Evolutionary conservation across 2,113 vertebrate genomes (phyloP).

Genomic region (Elaphurus davidianus): DNA sequence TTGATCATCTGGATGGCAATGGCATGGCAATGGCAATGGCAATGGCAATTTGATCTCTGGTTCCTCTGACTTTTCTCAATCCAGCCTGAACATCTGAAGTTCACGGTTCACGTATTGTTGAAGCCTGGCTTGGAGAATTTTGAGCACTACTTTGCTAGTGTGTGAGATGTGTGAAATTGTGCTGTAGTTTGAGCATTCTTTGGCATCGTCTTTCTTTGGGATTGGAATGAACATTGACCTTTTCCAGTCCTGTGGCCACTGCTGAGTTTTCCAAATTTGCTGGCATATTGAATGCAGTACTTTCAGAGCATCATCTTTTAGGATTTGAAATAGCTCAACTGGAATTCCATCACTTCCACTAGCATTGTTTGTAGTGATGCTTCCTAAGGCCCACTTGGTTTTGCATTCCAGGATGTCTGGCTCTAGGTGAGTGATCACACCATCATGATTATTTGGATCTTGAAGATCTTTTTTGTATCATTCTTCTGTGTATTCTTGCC

Average conservation of each 20-base stretch:
- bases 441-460: background rate
- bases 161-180: background rate
- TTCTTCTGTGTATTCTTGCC: background rate
- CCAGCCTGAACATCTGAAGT: background rate
- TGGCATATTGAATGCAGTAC: background rate
- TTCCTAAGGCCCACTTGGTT: background rate
- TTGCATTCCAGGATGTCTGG: background rate
- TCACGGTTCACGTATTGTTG: rapidly evolving
- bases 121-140: background rate
- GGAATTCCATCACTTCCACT: background rate
- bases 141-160: background rate
- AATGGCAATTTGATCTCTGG: background rate
- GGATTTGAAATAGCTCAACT: background rate
- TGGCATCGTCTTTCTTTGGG: background rate
- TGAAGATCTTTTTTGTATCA: background rate
- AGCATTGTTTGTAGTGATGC: background rate
- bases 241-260: background rate
- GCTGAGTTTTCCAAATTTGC: background rate
- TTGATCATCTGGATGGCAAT: too few relatives aligned
- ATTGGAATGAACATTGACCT: background rate
- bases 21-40: too few relatives aligned
- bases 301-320: background rate
- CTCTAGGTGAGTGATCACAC: background rate
- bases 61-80: background rate
- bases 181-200: background rate